Conservation (phyloP, 1,140 invertebrate species). For the Araneus ventricosus region DNA sequence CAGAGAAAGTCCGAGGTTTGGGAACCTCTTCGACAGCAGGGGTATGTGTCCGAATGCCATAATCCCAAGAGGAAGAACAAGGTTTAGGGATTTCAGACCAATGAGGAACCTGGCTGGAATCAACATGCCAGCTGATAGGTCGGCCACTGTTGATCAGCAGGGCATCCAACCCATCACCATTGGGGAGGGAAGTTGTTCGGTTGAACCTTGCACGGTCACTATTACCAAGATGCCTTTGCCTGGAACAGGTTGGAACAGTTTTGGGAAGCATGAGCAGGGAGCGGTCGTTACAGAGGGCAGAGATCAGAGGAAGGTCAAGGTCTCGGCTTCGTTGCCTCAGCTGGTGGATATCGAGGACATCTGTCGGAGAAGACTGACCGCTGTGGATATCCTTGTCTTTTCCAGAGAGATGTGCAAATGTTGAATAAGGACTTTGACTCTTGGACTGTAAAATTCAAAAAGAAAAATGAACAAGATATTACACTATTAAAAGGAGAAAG, state of each 20-base stretch:
- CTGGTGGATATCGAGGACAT: conserved; percentile 78
- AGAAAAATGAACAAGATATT: too few species aligned
- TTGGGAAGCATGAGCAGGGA: conserved; percentile 81
- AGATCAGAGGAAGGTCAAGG: conserved; percentile 91
- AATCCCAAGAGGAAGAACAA: conserved; percentile 63
- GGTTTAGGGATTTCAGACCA: conserved; percentile 51
- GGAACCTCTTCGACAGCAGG: background rate
- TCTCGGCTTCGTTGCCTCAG: conserved; percentile 92
- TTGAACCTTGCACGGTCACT: conserved; percentile 48
- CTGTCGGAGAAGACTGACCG: background rate
- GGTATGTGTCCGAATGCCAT: background rate
- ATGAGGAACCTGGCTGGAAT: conserved; percentile 27
- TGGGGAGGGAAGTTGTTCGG: conserved; percentile 52
- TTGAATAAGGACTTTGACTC: background rate
- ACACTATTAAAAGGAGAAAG: too few species aligned
- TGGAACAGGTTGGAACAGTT: conserved; percentile 75
- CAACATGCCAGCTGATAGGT: conserved; percentile 73
- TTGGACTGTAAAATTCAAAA: background rate
- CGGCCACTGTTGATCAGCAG: conserved; percentile 32
- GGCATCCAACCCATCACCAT: conserved; percentile 48
- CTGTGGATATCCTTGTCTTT: background rate
- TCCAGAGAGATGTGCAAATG: background rate
- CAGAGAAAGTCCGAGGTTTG: conserved; percentile 10
- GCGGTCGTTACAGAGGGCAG: conserved; percentile 92
- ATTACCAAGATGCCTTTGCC: conserved; percentile 74